Conservation (phyloP, 2,113 vertebrate species). For the Saguinus midas region DNA sequence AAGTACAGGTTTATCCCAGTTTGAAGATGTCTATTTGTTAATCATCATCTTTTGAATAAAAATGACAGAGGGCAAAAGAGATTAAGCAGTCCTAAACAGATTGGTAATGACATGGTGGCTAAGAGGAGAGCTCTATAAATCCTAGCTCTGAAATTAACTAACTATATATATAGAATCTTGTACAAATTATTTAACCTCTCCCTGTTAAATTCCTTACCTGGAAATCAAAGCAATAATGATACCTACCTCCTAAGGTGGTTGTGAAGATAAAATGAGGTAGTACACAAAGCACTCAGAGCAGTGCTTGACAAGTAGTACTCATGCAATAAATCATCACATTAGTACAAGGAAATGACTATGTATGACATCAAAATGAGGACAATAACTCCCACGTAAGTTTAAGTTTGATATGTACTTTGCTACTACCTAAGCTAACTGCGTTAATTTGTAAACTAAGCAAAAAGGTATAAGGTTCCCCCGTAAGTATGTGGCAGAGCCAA, state of each 20-base stretch:
- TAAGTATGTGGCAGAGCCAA: background rate
- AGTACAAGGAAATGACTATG: background rate
- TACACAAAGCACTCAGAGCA: background rate
- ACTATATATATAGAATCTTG: background rate
- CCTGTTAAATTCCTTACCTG: constrained; percentile 17
- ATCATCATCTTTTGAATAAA: background rate
- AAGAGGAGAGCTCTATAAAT: background rate
- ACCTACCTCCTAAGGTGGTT: background rate
- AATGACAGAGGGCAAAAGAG: background rate
- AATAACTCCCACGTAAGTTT: background rate
- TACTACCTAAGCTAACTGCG: background rate
- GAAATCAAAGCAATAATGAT: background rate
- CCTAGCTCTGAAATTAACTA: background rate
- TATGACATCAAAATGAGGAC: background rate
- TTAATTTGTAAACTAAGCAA: background rate
- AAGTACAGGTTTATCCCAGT: background rate
- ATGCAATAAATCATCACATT: background rate
- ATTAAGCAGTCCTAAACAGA: background rate
- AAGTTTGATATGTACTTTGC: background rate
- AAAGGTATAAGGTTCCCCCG: background rate
- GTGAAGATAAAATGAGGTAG: background rate
- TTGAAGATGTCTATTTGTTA: background rate
- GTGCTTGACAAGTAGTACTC: background rate
- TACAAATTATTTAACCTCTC: background rate
- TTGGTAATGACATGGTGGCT: background rate